Evolutionary conservation across 2,888 invertebrate species (phyloP).

Genomic region (Chrysolina americana): DNA sequence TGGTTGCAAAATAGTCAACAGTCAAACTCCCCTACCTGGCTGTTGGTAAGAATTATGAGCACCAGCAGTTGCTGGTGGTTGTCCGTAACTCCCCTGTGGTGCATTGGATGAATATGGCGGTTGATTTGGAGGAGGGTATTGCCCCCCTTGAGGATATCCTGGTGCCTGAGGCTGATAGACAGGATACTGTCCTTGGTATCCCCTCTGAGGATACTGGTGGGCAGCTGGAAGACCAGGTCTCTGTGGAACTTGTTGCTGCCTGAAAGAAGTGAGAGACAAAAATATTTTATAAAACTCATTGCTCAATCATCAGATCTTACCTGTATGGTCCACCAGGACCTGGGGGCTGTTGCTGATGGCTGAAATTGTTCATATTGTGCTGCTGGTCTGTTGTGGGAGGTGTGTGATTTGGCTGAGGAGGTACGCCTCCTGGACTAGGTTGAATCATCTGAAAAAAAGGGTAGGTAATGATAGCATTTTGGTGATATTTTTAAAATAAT

Average conservation of each 20-base stretch:
- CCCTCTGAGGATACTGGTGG: conserved; percentile 79
- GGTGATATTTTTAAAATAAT: not conserved
- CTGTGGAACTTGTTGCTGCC: conserved; percentile 60
- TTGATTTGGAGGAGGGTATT: conserved; percentile 78
- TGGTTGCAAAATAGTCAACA: too few species aligned
- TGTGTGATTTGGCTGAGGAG: conserved; percentile 62
- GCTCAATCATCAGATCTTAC: conserved; percentile 20
- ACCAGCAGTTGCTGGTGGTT: conserved; percentile 74
- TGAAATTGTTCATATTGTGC: conserved; percentile 69
- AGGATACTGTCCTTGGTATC: conserved; percentile 79
- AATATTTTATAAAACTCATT: not conserved
- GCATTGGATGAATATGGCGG: conserved; percentile 77
- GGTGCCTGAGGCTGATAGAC: conserved; percentile 79
- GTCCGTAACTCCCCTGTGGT: conserved; percentile 75
- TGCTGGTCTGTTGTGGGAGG: conserved; percentile 62
- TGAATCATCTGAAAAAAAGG: conserved; percentile 72
- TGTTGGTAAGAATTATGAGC: conserved; percentile 73
- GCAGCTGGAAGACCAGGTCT: conserved; percentile 55
- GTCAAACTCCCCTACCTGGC: conserved; percentile 55
- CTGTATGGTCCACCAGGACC: conserved; percentile 57
- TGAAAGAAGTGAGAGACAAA: not conserved
- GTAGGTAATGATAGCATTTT: not conserved
- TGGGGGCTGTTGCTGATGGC: conserved; percentile 69
- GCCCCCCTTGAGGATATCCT: conserved; percentile 76
- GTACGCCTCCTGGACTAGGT: conserved; percentile 68